phyloP scores from a whole-genome alignment of 2,888 invertebrate genomes.

The Apeira syringaria region DNA sequence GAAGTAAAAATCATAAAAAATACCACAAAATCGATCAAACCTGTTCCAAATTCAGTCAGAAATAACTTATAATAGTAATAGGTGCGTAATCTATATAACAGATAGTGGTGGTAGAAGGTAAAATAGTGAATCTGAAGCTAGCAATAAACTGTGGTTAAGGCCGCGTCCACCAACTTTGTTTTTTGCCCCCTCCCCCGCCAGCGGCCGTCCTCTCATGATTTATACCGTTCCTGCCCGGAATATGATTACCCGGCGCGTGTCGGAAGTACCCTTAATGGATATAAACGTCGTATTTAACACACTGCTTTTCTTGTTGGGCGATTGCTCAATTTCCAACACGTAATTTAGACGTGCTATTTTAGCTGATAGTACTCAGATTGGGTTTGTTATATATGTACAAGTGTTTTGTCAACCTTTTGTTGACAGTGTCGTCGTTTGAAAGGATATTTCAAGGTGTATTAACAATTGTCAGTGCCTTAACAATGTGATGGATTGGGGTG shows the following conservation, averaged over 20 bases:
- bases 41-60: not conserved
- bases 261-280: slow-evolving; percentile 78
- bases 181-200: too few species aligned
- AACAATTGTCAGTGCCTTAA: not conserved
- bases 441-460: slow-evolving; percentile 17
- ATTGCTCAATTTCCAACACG: slow-evolving; percentile 49
- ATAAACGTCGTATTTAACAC: slow-evolving; percentile 75
- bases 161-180: slow-evolving; percentile 59
- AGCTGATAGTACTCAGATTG: slow-evolving; percentile 43
- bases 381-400: slow-evolving; percentile 31
- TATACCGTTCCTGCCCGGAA: slow-evolving; percentile 75
- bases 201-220: slow-evolving; percentile 70
- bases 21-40: too few species aligned
- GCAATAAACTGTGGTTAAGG: slow-evolving; percentile 71
- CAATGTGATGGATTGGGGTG: slow-evolving; percentile 8
- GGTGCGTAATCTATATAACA: slow-evolving; percentile 47
- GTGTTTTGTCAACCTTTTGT: slow-evolving; percentile 23
- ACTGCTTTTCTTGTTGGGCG: slow-evolving; percentile 22
- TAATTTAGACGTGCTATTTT: slow-evolving; percentile 37
- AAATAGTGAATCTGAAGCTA: slow-evolving; percentile 61
- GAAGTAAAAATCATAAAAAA: too few species aligned
- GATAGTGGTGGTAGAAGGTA: slow-evolving; percentile 55
- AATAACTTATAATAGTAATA: slow-evolving; percentile 32
- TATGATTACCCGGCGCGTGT: slow-evolving; percentile 71
- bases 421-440: slow-evolving; percentile 17